Evolutionary conservation across 2,888 invertebrate species (phyloP).

Genomic region (Sesamia inferens): DNA sequence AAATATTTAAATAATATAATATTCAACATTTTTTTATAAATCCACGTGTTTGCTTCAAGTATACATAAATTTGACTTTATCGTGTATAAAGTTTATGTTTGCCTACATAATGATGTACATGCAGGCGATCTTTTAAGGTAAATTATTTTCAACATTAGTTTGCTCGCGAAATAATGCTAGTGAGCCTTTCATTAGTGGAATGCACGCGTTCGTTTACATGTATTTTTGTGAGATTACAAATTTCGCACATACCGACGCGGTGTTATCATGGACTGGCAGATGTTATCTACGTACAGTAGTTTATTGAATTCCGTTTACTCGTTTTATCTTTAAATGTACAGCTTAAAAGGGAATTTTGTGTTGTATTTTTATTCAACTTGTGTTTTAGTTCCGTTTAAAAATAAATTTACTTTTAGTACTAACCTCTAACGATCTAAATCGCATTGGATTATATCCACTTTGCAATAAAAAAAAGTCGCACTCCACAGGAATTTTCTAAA

Average conservation of each 20-base stretch:
- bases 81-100: constrained; percentile 86
- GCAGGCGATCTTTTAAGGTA: constrained; percentile 82
- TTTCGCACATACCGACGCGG: constrained; percentile 67
- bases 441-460: constrained; percentile 46
- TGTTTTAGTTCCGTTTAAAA: neutral
- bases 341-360: neutral
- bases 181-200: constrained; percentile 80
- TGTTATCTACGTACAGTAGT: constrained; percentile 26
- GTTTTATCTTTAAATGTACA: constrained; percentile 20
- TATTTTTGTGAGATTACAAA: constrained; percentile 79
- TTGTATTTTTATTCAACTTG: neutral
- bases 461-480: constrained; percentile 53
- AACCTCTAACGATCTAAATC: constrained; percentile 27
- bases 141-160: constrained; percentile 85
- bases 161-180: constrained; percentile 77
- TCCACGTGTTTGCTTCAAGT: constrained; percentile 76
- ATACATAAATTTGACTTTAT: constrained; percentile 85
- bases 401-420: constrained; percentile 17
- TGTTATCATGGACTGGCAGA: constrained; percentile 52
- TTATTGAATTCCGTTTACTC: constrained; percentile 24
- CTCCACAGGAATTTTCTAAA: constrained; percentile 51
- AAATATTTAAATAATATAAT: constrained; percentile 66
- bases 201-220: constrained; percentile 76
- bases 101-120: constrained; percentile 86
- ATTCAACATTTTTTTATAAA: constrained; percentile 65